A percentile compares a stretch with the other conserved stretches of the same genome.
Evolutionary conservation across 2,888 invertebrate genomes (phyloP).

Genomic region (Cephus spinipes): DNA sequence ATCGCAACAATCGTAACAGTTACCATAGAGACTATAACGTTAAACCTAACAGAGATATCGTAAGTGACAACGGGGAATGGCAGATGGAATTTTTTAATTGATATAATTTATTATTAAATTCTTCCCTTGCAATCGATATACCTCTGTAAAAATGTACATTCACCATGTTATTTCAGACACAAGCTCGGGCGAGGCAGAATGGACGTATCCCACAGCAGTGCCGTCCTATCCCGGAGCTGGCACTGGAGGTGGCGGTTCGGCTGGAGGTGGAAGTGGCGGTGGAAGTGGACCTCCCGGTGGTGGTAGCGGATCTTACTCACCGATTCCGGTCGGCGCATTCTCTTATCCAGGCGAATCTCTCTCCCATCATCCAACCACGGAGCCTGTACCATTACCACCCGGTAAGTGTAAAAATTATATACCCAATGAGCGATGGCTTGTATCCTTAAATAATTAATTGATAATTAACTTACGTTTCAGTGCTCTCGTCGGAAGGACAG

Average conservation of each 20-base stretch:
- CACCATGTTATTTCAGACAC: slow-evolving; percentile 47
- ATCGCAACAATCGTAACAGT: background rate
- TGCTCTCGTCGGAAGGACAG: slow-evolving; percentile 52
- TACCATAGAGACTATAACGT: background rate
- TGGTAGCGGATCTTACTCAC: slow-evolving; percentile 60
- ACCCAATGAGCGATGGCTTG: background rate
- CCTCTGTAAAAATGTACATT: background rate
- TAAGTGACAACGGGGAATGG: background rate
- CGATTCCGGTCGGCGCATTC: slow-evolving; percentile 63
- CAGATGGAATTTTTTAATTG: background rate
- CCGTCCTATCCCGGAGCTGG: slow-evolving; percentile 62
- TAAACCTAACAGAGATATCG: background rate
- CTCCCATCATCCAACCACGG: slow-evolving; percentile 63
- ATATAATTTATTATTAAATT: background rate
- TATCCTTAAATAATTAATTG: background rate
- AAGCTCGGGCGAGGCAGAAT: slow-evolving; percentile 54
- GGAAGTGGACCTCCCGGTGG: background rate
- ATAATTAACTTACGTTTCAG: slow-evolving; percentile 30
- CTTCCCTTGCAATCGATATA: background rate
- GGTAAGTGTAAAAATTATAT: slow-evolving; percentile 40
- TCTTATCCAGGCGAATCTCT: slow-evolving; percentile 64
- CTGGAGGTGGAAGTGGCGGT: background rate
- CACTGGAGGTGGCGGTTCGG: slow-evolving; percentile 25
- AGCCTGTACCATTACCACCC: slow-evolving; percentile 61
- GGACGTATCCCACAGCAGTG: slow-evolving; percentile 58